Conservation (phyloP, 1,140 invertebrate genomes). For the Zelostemma sp. region DNA sequence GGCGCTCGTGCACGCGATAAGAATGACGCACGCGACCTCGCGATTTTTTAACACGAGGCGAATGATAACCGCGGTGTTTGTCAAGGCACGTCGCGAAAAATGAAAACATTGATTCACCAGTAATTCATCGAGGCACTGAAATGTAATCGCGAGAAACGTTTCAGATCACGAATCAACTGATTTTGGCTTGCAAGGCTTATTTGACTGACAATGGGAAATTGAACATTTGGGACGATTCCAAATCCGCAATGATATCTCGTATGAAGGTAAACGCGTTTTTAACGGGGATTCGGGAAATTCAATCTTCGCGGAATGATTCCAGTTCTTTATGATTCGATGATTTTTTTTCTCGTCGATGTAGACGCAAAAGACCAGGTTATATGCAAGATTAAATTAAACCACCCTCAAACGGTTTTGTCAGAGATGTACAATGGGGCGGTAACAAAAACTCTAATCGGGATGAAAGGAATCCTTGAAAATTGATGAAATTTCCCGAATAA, state of each 20-base stretch:
- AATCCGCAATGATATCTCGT: conserved; percentile 76
- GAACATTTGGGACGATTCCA: conserved; percentile 80
- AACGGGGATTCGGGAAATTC: background rate
- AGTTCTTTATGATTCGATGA: background rate
- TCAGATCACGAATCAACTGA: conserved; percentile 82
- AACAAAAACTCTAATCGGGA: background rate
- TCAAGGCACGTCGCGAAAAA: conserved; percentile 71
- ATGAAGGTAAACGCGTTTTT: conserved; percentile 73
- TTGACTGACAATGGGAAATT: conserved; percentile 76
- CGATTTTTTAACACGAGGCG: conserved; percentile 81
- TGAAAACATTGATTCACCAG: too few relatives aligned
- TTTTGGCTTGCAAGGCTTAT: conserved; percentile 78
- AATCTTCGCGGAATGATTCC: background rate
- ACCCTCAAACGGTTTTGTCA: background rate
- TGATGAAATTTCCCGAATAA: too few relatives aligned
- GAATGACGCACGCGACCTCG: conserved; percentile 88
- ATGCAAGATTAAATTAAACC: background rate
- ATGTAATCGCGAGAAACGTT: too few relatives aligned
- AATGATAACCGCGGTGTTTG: conserved; percentile 76
- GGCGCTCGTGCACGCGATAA: conserved; percentile 79
- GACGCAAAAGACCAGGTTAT: background rate
- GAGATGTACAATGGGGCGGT: background rate
- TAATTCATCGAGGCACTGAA: too few relatives aligned
- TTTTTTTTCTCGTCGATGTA: background rate
- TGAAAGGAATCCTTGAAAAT: background rate